Evolutionary conservation across 2,113 vertebrate species (phyloP).

Genomic region (Arothron firmamentum): DNA sequence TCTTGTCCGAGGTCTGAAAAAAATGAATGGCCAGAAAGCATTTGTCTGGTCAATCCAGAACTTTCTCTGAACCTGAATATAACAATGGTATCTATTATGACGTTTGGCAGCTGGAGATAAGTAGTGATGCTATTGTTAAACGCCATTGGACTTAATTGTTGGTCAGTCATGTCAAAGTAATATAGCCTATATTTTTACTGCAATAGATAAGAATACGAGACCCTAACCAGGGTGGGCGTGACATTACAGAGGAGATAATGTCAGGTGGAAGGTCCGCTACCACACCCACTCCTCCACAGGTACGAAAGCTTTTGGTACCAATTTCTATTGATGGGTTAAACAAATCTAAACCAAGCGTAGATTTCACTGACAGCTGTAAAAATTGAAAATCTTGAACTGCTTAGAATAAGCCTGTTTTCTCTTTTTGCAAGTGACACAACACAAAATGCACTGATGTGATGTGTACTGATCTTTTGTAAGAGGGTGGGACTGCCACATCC

Average conservation of each 20-base stretch:
- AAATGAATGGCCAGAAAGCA: constrained; percentile 38
- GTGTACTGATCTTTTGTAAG: too few relatives aligned
- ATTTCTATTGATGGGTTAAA: neutral
- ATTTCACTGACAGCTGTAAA: too few relatives aligned
- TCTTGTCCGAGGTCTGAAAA: constrained; percentile 47
- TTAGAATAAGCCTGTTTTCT: too few relatives aligned
- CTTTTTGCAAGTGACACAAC: too few relatives aligned
- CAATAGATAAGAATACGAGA: constrained; percentile 95
- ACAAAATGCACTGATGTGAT: too few relatives aligned
- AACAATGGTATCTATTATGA: constrained; percentile 41
- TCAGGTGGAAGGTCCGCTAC: constrained; percentile 89
- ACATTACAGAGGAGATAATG: constrained; percentile 98
- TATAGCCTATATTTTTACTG: neutral
- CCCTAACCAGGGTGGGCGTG: constrained; percentile 94
- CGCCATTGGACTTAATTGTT: constrained; percentile 10
- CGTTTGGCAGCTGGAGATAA: constrained; percentile 22
- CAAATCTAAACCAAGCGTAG: neutral
- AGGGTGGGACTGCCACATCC: too few relatives aligned
- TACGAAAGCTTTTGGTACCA: constrained; percentile 47
- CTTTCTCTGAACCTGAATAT: constrained; percentile 57
- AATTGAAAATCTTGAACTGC: too few relatives aligned
- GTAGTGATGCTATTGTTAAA: constrained; percentile 7
- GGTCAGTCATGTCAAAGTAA: neutral
- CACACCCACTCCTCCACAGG: constrained; percentile 94
- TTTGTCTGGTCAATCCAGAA: constrained; percentile 57